Conservation (phyloP, 2,888 invertebrate genomes). For the Drosophila histrio region DNA sequence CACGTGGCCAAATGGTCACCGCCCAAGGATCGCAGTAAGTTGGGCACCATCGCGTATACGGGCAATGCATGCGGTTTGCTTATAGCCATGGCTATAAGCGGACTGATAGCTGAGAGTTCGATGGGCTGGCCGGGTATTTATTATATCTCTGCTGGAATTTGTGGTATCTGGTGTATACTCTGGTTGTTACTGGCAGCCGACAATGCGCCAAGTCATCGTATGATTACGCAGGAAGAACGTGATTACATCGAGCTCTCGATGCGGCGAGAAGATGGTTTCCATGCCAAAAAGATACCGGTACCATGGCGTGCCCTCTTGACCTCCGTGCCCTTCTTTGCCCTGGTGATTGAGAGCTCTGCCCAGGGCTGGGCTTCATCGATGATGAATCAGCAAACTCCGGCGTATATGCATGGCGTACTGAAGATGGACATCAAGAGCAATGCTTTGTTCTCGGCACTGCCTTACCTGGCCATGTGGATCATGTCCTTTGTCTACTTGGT, state of each 20-base stretch:
- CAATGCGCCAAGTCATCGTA: constrained; percentile 85
- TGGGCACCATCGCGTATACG: constrained; percentile 85
- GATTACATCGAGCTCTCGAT: constrained; percentile 78
- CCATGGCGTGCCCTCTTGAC: constrained; percentile 88
- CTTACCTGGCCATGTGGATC: constrained; percentile 85
- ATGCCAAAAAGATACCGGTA: constrained; percentile 81
- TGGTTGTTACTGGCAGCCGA: constrained; percentile 86
- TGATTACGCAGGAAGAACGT: constrained; percentile 86
- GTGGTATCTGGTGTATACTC: constrained; percentile 85
- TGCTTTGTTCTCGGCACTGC: constrained; percentile 85
- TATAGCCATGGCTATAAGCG: constrained; percentile 87
- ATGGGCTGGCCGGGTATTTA: constrained; percentile 88
- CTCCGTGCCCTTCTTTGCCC: constrained; percentile 87
- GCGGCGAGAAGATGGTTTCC: constrained; percentile 48
- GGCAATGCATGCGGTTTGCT: constrained; percentile 88
- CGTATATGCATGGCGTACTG: constrained; percentile 87
- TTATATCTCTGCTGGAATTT: constrained; percentile 86
- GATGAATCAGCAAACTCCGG: constrained; percentile 88
- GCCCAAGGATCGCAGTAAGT: constrained; percentile 86
- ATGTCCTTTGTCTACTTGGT: constrained; percentile 84
- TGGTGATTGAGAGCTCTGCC: constrained; percentile 85
- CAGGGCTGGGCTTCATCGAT: constrained; percentile 90
- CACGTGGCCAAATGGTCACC: constrained; percentile 89
- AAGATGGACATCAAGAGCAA: constrained; percentile 86
- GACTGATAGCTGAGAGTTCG: constrained; percentile 86